These are phyloP conservation scores for Geodia barretti DNA, from an alignment of 37 sponge, comb jelly and placozoan species.

Conservation along the genomic window DNA sequence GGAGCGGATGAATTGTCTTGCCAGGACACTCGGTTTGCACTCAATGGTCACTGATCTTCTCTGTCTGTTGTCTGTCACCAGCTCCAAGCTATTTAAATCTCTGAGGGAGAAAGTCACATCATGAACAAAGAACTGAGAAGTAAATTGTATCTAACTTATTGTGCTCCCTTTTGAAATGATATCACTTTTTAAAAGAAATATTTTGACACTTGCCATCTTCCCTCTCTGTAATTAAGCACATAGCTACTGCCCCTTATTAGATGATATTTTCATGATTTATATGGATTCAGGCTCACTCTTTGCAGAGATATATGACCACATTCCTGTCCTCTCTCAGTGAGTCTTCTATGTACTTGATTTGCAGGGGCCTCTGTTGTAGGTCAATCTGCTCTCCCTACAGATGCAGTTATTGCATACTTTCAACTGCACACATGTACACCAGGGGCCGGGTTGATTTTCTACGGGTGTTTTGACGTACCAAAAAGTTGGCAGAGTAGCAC, in stretches of 20 bases:
- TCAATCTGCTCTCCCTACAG: slow-evolving; percentile 36
- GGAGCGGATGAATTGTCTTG: neutral
- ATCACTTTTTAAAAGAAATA: neutral
- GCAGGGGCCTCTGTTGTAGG: slow-evolving; percentile 7
- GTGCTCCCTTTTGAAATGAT: neutral
- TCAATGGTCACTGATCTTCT: neutral
- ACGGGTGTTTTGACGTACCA: neutral
- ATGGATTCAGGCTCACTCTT: no score
- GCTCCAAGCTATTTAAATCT: neutral
- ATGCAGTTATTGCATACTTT: neutral
- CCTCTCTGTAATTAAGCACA: neutral
- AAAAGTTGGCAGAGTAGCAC: neutral
- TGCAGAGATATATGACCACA: slow-evolving; percentile 4
- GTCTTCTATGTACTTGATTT: neutral
- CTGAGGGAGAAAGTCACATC: no score
- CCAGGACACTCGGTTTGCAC: neutral
- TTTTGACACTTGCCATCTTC: neutral
- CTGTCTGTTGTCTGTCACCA: neutral
- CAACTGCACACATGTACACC: neutral
- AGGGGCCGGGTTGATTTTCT: neutral
- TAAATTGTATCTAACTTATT: neutral
- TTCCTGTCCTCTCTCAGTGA: neutral
- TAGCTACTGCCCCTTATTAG: neutral
- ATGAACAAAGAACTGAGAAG: no score
- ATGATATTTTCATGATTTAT: neutral